Evolutionary conservation across 64 coral and sea anemone species (phyloP), one percentile per base, ranked within the genome.

Genomic region (Pocillopora verrucosa): DNA sequence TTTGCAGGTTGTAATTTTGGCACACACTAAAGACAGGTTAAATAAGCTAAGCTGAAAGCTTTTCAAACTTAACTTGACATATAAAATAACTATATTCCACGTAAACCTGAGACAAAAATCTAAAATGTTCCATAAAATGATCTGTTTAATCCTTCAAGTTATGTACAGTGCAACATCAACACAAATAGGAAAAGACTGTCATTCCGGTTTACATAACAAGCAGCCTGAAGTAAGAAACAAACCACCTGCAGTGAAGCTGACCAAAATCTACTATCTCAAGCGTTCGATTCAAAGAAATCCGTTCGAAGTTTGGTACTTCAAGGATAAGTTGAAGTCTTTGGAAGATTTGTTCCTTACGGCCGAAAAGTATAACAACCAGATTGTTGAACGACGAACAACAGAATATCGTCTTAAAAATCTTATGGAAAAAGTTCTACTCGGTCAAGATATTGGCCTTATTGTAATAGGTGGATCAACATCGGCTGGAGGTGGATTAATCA

Each of bases 401-500:
- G 59, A 59, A 79, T 20, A 59, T 26, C 77, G 77, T 59, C 77
- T 79, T 79, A 56, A 59, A 59, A 25, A 60, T 60, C 2, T 34
- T 12, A 79, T 79, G 77, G 59, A 11, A 13, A 79, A 13, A 60
- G 77, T 25, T 59, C 16, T 60, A 57, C 57, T 79, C 2, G 77
- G 77, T 60, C 57, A 79, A 59, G 41, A 79, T 24, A 79, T 60
- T 14, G n/a, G 56, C 38, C 20, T 60, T 24, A 22, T 24, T 13
- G 77, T 79, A 24, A 79, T 79, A 51, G 77, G 77, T 26, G 77
- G 77, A 30, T 79, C 77, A 24, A 79, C 59, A 10, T 79, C 77
- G 68, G 82, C 82, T n/a, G 82, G 82, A 24, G 82, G 82, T 72
- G 82, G 82, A 85, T 16, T 85, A 16, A 72, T 9, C 19, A 56